A percentile compares a stretch with the other conserved stretches of the same genome.
Conservation (phyloP, 2,113 vertebrate genomes). For the Baryphthengus martii region DNA sequence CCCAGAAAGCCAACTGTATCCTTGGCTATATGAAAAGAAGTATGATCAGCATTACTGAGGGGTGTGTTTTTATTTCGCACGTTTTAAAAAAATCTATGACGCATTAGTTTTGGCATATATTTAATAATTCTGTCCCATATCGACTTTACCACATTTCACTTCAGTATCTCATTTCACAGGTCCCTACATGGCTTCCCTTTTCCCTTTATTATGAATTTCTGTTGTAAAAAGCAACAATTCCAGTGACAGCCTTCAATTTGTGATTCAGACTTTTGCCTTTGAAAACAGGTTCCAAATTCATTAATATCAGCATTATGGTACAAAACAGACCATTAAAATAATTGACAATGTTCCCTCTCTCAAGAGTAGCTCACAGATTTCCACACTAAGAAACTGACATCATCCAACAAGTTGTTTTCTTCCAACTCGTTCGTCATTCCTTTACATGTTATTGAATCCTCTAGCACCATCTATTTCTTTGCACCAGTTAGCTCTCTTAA, state of each 20-base stretch:
- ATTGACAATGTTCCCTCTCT: background rate
- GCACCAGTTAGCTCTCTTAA: background rate
- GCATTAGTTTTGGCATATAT: background rate
- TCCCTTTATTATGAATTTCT: background rate
- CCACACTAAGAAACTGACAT: background rate
- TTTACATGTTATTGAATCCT: background rate
- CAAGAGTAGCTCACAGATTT: background rate
- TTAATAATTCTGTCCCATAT: background rate
- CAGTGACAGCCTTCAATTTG: constrained; percentile 27
- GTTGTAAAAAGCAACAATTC: constrained; percentile 1
- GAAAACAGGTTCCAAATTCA: constrained; percentile 28
- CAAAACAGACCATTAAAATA: constrained; percentile 30
- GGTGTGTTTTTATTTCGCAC: background rate
- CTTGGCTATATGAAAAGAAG: background rate
- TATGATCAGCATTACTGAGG: background rate
- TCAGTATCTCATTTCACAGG: constrained; percentile 6
- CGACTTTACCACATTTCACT: background rate
- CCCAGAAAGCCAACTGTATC: too few relatives aligned
- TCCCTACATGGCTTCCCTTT: background rate
- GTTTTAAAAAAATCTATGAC: background rate
- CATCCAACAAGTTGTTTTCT: background rate
- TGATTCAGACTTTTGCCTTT: constrained; percentile 17
- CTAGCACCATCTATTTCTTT: background rate
- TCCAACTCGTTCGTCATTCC: background rate
- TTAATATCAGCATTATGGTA: background rate